Percentiles rank a stretch among this genome's conserved stretches.
phyloP scores from a whole-genome alignment of 2,113 vertebrate species.

The Melanerpes aurifrons region DNA sequence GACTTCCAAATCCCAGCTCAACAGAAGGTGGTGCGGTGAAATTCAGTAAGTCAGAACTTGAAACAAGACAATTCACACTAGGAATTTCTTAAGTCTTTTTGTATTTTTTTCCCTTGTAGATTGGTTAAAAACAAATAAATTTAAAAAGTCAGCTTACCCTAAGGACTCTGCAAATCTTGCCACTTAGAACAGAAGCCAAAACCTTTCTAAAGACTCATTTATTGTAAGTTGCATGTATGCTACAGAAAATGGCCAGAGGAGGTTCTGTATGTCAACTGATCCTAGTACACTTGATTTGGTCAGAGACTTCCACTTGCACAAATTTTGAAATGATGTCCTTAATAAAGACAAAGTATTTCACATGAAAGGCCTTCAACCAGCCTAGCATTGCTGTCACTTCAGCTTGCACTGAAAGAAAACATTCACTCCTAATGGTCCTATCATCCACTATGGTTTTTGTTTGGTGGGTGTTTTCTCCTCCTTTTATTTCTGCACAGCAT shows the following conservation, averaged over 20 bases:
- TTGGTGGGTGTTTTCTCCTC: too few relatives aligned
- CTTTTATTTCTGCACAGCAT: too few relatives aligned
- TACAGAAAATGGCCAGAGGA: not conserved
- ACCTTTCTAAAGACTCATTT: not conserved
- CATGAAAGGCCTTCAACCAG: not conserved
- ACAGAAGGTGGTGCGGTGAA: not conserved
- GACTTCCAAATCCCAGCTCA: not conserved
- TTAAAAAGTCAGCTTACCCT: not conserved
- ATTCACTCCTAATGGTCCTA: not conserved
- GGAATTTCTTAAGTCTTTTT: not conserved
- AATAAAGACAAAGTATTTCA: not conserved
- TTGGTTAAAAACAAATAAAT: not conserved
- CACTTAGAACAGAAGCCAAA: not conserved
- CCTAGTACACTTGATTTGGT: not conserved
- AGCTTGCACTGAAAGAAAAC: not conserved
- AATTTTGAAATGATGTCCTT: not conserved
- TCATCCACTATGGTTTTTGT: not conserved
- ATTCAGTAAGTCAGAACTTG: not conserved
- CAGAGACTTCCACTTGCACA: not conserved
- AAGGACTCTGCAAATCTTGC: not conserved
- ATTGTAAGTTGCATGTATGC: not conserved
- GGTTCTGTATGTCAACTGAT: rapidly evolving
- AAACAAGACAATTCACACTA: not conserved
- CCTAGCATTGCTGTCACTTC: not conserved
- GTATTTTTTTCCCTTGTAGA: not conserved